These are phyloP conservation scores for Diarsia brunnea DNA, from an alignment of 2,888 invertebrate genomes.

Conservation along the genomic window DNA sequence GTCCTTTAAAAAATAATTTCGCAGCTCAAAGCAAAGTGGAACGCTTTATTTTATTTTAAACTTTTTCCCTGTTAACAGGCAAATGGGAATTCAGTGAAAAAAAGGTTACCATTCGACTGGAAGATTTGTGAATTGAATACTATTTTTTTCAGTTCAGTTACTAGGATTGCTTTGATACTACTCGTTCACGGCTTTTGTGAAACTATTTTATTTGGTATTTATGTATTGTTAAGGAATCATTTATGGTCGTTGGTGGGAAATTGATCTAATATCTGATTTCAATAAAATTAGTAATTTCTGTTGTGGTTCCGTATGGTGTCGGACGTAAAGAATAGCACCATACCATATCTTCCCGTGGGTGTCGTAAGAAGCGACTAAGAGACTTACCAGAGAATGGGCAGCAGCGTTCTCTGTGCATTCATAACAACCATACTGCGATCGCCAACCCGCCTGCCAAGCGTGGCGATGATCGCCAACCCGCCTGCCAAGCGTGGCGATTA, in stretches of 20 bases:
- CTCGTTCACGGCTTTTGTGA: background rate
- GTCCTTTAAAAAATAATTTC: slow-evolving; percentile 62
- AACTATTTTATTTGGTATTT: slow-evolving; percentile 9
- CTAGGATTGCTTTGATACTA: slow-evolving; percentile 29
- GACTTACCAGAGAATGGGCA: no score
- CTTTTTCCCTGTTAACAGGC: slow-evolving; percentile 50
- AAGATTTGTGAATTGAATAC: slow-evolving; percentile 48
- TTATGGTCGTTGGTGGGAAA: background rate
- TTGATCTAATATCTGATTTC: background rate
- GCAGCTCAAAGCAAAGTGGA: slow-evolving; percentile 31
- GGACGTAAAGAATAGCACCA: no score
- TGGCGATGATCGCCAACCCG: no score
- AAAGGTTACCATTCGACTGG: slow-evolving; percentile 40
- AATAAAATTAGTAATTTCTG: background rate
- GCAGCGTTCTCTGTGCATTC: no score
- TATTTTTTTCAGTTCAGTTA: slow-evolving; percentile 45
- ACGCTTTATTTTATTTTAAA: slow-evolving; percentile 54
- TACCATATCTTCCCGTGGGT: no score
- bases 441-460: no score
- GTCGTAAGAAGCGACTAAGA: no score
- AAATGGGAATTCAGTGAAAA: slow-evolving; percentile 53
- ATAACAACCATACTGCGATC: no score
- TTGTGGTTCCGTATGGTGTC: no score
- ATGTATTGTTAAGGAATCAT: background rate
- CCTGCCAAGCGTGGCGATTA: no score